Evolutionary conservation across 2,797 vertebrate genomes (phyloP).

Genomic region (Tamandua tetradactyla): DNA sequence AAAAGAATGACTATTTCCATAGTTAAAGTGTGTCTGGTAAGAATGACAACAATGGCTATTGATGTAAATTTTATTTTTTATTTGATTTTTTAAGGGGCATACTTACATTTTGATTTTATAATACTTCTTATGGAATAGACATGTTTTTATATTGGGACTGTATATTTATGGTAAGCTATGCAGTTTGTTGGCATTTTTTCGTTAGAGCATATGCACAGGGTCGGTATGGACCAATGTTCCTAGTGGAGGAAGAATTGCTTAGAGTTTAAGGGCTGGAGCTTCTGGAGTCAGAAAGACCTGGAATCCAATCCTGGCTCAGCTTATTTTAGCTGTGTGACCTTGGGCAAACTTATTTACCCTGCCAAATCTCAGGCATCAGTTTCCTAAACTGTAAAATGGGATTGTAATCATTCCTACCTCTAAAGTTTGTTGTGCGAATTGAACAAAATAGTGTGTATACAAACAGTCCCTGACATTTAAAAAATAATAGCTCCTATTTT

Average conservation of each 20-base stretch:
- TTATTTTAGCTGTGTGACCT: constrained; percentile 23
- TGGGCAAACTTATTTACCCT: not conserved
- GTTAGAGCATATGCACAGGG: constrained; percentile 38
- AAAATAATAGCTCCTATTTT: constrained; percentile 38
- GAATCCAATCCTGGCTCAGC: not conserved
- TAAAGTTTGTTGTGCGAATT: constrained; percentile 29
- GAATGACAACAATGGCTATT: constrained; percentile 52
- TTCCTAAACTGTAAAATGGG: constrained; percentile 34
- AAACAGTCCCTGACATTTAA: not conserved
- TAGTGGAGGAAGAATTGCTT: constrained; percentile 11
- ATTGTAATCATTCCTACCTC: not conserved
- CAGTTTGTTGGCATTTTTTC: constrained; percentile 62
- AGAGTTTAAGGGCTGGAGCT: constrained; percentile 24
- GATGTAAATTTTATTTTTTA: constrained; percentile 62
- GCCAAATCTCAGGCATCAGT: not conserved
- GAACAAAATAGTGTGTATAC: constrained; percentile 25
- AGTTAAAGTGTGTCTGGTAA: constrained; percentile 41
- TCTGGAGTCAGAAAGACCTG: constrained; percentile 51
- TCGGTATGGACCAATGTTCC: constrained; percentile 29
- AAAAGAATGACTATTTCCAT: constrained; percentile 40
- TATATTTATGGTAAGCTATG: constrained; percentile 47
- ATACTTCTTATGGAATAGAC: constrained; percentile 62
- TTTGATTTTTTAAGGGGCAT: constrained; percentile 66
- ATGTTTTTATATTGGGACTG: constrained; percentile 40
- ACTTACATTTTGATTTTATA: constrained; percentile 71